Evolutionary conservation across 2,113 vertebrate genomes (phyloP).

Genomic region (Chaetorhynchus papuensis): DNA sequence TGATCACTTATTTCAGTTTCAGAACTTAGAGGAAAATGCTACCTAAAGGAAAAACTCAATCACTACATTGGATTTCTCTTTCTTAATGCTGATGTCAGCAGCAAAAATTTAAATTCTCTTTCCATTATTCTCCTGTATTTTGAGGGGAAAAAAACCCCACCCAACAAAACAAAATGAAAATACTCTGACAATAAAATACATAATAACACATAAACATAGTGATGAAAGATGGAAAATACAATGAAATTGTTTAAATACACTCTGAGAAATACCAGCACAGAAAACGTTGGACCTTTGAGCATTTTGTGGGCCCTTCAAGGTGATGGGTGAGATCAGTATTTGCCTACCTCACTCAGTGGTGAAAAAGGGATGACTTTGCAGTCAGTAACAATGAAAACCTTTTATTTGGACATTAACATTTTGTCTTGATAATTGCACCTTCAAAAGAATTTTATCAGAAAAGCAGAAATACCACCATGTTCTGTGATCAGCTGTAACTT

Average conservation of each 20-base stretch:
- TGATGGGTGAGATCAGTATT: not conserved
- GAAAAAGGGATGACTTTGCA: not conserved
- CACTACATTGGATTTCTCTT: not conserved
- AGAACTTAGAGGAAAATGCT: not conserved
- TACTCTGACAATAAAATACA: not conserved
- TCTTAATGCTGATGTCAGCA: not conserved
- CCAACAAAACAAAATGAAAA: not conserved
- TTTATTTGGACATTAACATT: not conserved
- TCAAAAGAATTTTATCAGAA: not conserved
- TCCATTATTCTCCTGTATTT: not conserved
- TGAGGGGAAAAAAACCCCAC: fast-evolving
- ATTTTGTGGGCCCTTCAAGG: not conserved
- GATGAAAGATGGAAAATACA: not conserved
- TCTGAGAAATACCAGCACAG: not conserved
- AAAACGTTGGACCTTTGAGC: not conserved
- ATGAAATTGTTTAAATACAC: not conserved
- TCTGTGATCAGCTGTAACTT: not conserved
- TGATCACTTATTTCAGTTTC: not conserved
- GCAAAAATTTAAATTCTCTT: not conserved
- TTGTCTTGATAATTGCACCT: not conserved
- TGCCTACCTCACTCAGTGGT: not conserved
- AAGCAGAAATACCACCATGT: not conserved
- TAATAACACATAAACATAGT: not conserved
- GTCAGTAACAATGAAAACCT: not conserved
- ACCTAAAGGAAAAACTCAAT: not conserved